These are phyloP conservation scores for Dendrolimus punctatus DNA, from an alignment of 1,140 invertebrate genomes.

Conservation along the genomic window DNA sequence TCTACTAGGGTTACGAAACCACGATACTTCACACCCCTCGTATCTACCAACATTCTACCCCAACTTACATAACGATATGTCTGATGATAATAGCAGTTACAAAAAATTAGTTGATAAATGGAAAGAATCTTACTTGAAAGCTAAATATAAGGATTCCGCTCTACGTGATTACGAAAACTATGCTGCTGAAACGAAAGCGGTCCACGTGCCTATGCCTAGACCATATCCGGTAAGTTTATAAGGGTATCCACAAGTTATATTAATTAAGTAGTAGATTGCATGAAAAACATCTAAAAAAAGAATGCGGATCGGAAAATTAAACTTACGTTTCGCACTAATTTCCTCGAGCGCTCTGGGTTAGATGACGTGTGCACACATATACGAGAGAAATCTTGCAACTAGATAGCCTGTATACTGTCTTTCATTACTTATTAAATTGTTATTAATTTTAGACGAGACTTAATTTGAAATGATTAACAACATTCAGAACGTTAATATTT, in stretches of 20 bases:
- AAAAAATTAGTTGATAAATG: slow-evolving; percentile 55
- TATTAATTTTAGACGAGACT: no score
- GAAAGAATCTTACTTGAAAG: slow-evolving; percentile 51
- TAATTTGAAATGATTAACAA: no score
- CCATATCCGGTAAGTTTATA: slow-evolving; percentile 54
- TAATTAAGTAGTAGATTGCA: slow-evolving; percentile 31
- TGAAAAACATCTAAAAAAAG: slow-evolving; percentile 45
- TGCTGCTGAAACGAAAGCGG: slow-evolving; percentile 44
- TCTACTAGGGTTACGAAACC: slow-evolving; percentile 52
- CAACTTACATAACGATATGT: slow-evolving; percentile 20
- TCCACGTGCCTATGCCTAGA: slow-evolving; percentile 48
- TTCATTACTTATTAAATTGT: no score
- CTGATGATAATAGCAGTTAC: slow-evolving; percentile 37
- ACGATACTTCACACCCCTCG: slow-evolving; percentile 46
- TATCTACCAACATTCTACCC: slow-evolving; percentile 41
- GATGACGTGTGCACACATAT: slow-evolving; percentile 34
- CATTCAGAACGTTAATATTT: no score
- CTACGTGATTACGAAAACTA: slow-evolving; percentile 45
- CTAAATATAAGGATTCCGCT: slow-evolving; percentile 43
- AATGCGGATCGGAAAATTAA: slow-evolving; percentile 61
- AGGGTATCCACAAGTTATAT: neutral
- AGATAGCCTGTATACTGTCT: slow-evolving; percentile 10
- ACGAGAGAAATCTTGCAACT: slow-evolving; percentile 49
- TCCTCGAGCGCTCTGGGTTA: slow-evolving; percentile 44
- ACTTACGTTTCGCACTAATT: slow-evolving; percentile 59